Evolutionary conservation across 2,113 vertebrate genomes (phyloP).

Genomic region (Oryzias woworae): DNA sequence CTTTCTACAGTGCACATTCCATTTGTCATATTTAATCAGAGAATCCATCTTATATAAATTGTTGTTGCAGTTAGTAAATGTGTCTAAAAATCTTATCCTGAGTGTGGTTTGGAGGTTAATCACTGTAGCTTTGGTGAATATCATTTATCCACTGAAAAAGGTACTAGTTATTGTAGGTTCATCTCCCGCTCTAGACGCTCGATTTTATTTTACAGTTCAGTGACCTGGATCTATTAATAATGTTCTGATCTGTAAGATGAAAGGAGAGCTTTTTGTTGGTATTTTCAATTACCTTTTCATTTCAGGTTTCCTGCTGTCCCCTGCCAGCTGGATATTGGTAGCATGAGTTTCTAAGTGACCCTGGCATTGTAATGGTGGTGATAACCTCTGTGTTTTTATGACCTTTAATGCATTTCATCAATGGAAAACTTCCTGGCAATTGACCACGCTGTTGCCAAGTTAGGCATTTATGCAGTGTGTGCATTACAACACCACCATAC

Average conservation of each 20-base stretch:
- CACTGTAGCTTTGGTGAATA: conserved; percentile 9
- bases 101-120: conserved; percentile 28
- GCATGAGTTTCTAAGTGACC: conserved; percentile 30
- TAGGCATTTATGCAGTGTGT: conserved; percentile 21
- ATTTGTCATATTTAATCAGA: conserved; percentile 19
- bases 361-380: conserved; percentile 22
- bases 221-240: conserved; percentile 41
- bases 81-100: conserved; percentile 34
- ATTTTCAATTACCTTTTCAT: conserved; percentile 1
- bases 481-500: neutral
- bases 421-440: conserved; percentile 20
- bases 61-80: conserved; percentile 5
- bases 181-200: conserved; percentile 6
- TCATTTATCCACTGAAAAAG: conserved; percentile 24
- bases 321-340: neutral
- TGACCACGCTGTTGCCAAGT: conserved; percentile 26
- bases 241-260: conserved; percentile 13
- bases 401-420: conserved; percentile 36
- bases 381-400: conserved; percentile 48
- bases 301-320: conserved; percentile 10
- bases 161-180: conserved; percentile 19
- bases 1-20: conserved; percentile 6
- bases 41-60: neutral
- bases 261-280: conserved; percentile 3
- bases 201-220: conserved; percentile 17